Conservation (phyloP, 2,888 invertebrate species). For the Andrena hattorfiana region DNA sequence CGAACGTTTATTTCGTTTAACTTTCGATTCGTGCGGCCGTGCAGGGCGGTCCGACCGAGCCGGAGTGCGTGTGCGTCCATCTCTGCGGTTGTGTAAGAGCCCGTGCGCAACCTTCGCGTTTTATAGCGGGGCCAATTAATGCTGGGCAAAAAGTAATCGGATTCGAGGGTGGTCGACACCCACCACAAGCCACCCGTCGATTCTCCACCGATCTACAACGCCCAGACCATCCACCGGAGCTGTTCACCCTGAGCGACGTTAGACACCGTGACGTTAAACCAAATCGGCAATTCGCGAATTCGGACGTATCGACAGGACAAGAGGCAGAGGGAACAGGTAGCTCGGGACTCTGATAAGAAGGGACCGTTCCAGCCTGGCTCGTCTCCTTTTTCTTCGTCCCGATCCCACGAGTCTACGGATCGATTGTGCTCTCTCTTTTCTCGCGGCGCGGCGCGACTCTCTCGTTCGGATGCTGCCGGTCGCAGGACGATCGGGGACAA, state of each 20-base stretch:
- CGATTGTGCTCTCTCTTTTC: slow-evolving; percentile 58
- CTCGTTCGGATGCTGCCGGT: slow-evolving; percentile 50
- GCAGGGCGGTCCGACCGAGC: slow-evolving; percentile 72
- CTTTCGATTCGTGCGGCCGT: slow-evolving; percentile 70
- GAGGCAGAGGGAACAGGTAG: slow-evolving; percentile 4
- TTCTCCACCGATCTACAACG: slow-evolving; percentile 12
- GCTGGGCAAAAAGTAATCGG: slow-evolving; percentile 78
- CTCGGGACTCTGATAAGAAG: slow-evolving; percentile 62
- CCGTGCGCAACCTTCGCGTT: slow-evolving; percentile 74
- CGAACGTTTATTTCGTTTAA: slow-evolving; percentile 79
- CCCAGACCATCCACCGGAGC: too few species aligned
- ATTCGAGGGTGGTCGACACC: slow-evolving; percentile 83
- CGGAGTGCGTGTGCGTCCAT: slow-evolving; percentile 33
- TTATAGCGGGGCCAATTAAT: slow-evolving; percentile 84
- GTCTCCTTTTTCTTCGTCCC: slow-evolving; percentile 57
- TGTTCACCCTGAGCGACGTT: neutral
- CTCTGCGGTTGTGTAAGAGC: slow-evolving; percentile 45
- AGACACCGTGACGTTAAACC: neutral
- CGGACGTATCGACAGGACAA: neutral
- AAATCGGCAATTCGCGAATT: neutral
- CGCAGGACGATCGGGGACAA: slow-evolving; percentile 66
- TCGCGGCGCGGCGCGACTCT: slow-evolving; percentile 27
- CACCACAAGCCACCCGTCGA: slow-evolving; percentile 48
- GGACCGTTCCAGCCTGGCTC: slow-evolving; percentile 49
- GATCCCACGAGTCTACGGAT: slow-evolving; percentile 67